phyloP scores from a whole-genome alignment of 37 sponge, comb jelly and placozoan species.

The Geodia barretti region DNA sequence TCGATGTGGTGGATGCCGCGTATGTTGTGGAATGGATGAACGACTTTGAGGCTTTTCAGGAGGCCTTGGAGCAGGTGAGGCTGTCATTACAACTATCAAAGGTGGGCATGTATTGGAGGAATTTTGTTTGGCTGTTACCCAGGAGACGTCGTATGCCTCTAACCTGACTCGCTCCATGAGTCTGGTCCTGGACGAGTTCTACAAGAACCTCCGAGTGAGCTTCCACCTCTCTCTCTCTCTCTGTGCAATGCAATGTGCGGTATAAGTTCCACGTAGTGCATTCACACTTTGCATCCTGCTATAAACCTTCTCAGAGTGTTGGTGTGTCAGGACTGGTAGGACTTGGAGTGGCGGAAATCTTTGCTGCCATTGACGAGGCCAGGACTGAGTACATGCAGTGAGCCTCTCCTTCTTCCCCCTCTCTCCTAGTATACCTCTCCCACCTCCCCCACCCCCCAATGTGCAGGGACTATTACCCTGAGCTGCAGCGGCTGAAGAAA shows the following conservation, averaged over 20 bases:
- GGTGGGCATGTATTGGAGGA: too few relatives aligned
- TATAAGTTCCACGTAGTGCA: background rate
- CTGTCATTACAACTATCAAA: too few relatives aligned
- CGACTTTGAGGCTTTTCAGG: slow-evolving; percentile 92
- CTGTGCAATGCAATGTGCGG: background rate
- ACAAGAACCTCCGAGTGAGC: slow-evolving; percentile 75
- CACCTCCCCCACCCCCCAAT: background rate
- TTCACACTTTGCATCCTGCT: background rate
- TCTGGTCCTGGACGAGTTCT: slow-evolving; percentile 96
- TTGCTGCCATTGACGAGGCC: slow-evolving; percentile 69
- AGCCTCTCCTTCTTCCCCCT: slow-evolving; percentile 13
- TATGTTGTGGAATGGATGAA: slow-evolving; percentile 98
- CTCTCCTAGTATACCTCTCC: background rate
- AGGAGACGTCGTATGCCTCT: slow-evolving; percentile 85
- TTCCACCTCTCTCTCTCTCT: background rate
- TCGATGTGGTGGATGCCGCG: slow-evolving; percentile 85
- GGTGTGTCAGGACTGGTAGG: slow-evolving; percentile 90
- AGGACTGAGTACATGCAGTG: slow-evolving; percentile 75
- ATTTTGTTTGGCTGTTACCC: slow-evolving; percentile 12
- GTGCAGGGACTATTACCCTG: slow-evolving; percentile 52
- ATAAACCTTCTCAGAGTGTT: slow-evolving; percentile 50
- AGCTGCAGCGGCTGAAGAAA: slow-evolving; percentile 28
- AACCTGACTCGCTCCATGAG: slow-evolving; percentile 94
- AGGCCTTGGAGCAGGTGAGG: slow-evolving; percentile 78
- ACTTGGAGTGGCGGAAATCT: slow-evolving; percentile 77